These are phyloP conservation scores for Oscheius myriophilus DNA, from an alignment of 2,888 invertebrate genomes.

Conservation along the genomic window DNA sequence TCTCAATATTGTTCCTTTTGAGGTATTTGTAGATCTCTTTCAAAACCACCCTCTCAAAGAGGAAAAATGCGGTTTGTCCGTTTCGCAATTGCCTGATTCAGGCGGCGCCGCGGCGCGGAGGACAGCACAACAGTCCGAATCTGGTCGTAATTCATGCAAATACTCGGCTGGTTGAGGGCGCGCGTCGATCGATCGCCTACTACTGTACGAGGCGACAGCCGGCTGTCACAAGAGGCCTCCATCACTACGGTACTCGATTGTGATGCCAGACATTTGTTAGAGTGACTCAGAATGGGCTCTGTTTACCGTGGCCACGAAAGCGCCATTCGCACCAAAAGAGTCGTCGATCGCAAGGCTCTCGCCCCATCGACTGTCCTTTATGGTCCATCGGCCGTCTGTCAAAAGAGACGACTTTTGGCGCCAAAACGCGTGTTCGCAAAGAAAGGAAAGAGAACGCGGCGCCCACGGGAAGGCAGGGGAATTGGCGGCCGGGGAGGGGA, in stretches of 20 bases:
- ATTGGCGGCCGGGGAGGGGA: neutral
- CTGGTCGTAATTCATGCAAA: slow-evolving; percentile 31
- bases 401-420: slow-evolving; percentile 13
- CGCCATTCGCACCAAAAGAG: too few relatives aligned
- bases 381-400: neutral
- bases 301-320: neutral
- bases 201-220: neutral
- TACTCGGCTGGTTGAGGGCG: slow-evolving; percentile 26
- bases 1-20: neutral
- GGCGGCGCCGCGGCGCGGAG: slow-evolving; percentile 5
- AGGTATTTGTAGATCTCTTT: too few relatives aligned
- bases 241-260: neutral
- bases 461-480: neutral
- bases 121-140: slow-evolving; percentile 23
- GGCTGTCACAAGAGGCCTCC: neutral
- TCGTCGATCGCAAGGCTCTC: too few relatives aligned
- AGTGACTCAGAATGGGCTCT: slow-evolving; percentile 4
- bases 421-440: slow-evolving; percentile 14
- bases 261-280: neutral
- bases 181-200: slow-evolving; percentile 4
- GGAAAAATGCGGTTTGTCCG: neutral
- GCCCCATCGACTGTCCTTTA: too few relatives aligned
- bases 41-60: neutral
- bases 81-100: slow-evolving; percentile 4
- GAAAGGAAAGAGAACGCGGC: neutral